These are phyloP conservation scores for Anser brachyrhynchus DNA, from an alignment of 2,113 vertebrate species.

Conservation along the genomic window DNA sequence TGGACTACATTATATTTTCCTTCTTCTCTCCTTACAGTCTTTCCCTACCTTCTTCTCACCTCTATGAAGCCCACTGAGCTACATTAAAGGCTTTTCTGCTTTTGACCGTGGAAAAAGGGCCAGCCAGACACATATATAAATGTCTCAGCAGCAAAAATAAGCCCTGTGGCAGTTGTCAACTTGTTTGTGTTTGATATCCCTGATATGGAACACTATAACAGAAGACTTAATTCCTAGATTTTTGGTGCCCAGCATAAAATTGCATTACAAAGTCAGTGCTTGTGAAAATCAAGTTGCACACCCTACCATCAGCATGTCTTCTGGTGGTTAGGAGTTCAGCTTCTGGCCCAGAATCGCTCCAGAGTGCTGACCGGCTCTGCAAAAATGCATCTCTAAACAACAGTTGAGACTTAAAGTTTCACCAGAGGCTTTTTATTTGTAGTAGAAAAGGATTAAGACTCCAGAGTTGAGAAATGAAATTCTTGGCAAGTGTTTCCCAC, in stretches of 20 bases:
- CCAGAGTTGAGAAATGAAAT: neutral
- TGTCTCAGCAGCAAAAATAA: neutral
- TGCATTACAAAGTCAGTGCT: neutral
- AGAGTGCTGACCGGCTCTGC: neutral
- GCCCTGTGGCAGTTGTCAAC: neutral
- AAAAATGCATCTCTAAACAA: neutral
- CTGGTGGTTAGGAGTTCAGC: neutral
- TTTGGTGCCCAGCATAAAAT: neutral
- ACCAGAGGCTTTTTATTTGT: neutral
- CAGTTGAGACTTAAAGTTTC: neutral
- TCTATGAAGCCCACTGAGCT: neutral
- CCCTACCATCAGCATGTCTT: neutral
- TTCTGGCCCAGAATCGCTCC: neutral
- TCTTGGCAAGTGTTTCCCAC: neutral
- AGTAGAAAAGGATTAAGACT: neutral
- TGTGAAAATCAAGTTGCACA: neutral
- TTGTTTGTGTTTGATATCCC: neutral
- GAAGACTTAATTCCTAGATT: neutral
- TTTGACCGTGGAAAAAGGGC: neutral
- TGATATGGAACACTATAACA: neutral
- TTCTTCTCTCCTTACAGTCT: neutral
- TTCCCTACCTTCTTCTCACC: neutral
- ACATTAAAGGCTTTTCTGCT: neutral
- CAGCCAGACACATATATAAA: neutral
- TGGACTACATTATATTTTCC: neutral